Evolutionary conservation across 2,113 vertebrate species (phyloP).

Genomic region (Diphyllodes magnificus): DNA sequence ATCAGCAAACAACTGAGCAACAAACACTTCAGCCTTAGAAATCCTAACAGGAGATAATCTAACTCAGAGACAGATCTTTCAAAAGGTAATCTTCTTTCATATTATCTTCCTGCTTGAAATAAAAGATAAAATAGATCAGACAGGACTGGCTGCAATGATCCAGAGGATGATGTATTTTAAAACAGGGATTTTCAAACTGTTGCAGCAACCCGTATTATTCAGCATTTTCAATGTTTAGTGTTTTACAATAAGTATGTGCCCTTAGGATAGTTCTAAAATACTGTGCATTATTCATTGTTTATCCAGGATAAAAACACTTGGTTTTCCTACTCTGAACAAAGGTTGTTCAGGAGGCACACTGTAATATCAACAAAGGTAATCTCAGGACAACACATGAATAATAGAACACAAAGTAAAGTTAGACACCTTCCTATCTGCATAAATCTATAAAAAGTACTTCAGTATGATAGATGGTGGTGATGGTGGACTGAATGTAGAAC

Average conservation of each 20-base stretch:
- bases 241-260: background rate
- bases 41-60: background rate
- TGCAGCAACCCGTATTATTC: background rate
- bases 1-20: background rate
- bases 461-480: background rate
- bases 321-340: background rate
- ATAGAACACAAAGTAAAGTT: conserved; percentile 44
- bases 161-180: background rate
- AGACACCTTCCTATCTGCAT: conserved; percentile 9
- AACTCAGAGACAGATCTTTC: background rate
- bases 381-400: conserved; percentile 40
- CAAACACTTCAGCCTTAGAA: background rate
- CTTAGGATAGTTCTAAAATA: background rate
- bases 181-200: background rate
- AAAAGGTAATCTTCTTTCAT: background rate
- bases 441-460: conserved; percentile 3
- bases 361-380: background rate
- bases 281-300: background rate
- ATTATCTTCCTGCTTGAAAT: background rate
- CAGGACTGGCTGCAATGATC: background rate
- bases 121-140: background rate
- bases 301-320: background rate
- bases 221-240: background rate
- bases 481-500: background rate
- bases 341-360: background rate